Base-by-base conservation (phyloP, 2,113 vertebrate species). In the Phalacrocorax carbo region DNA sequence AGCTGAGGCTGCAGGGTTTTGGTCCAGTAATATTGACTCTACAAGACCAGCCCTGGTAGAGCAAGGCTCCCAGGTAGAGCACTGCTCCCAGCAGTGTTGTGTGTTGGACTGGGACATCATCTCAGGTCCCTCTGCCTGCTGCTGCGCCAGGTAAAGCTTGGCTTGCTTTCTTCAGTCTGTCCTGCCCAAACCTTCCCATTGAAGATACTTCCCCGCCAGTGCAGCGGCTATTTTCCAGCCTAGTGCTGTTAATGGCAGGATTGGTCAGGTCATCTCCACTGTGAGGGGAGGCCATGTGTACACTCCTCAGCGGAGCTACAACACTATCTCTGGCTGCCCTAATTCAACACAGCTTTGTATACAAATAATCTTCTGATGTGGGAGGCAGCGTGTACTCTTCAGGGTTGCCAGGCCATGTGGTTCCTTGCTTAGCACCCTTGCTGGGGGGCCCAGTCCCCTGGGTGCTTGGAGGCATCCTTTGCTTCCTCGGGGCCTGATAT, bases 231-330 rank as follows among this genome's bases (percentile, higher is more conserved):
- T 75, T 91, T 21, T 38, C 48, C 38, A 51, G 17, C 55, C 22
- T 92, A 30, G 5, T 82, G 78, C 48, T 91, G 20, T 51, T 79
- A 20, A 64, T 32, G 29, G 6, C 6, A 11, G n/a, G 32, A 20
- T 29, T 61, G 70, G 15, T 48, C 38, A 72, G 29, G 15, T 62
- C 30, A 27, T 52, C 30, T 69, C 42, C 11, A 27, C 30, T 10
- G 2, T 22, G 71, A 88, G 34, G 16, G 15, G 7, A 49, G 58
- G 22, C 51, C 0, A 1, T 6, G 8, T 38, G 3, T 64, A 1
- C 0, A 1, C 18, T 65, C 49, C 30, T 80, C 2, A 0, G 30
- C 6, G 12, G 82, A 80, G 58, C 57, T 13, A 9, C 48, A 26
- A 5, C 14, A 5, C 36, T 70, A 2, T 61, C 38, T 85, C 26